phyloP scores from a whole-genome alignment of 2,113 vertebrate species.

The Festucalex cinctus region DNA sequence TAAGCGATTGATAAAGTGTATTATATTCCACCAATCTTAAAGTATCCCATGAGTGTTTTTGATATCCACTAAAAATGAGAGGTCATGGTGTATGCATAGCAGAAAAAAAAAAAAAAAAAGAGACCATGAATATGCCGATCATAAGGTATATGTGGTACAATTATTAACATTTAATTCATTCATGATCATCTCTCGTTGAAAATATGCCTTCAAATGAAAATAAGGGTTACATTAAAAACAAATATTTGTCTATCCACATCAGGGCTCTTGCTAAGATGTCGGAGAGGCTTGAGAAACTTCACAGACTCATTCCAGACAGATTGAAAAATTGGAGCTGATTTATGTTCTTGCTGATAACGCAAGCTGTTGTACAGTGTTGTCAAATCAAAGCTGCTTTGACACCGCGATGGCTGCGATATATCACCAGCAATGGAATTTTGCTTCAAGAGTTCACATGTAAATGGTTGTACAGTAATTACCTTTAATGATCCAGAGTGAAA shows the following conservation, averaged over 20 bases:
- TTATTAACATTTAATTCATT: too few species aligned
- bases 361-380: not conserved
- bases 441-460: not conserved
- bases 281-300: not conserved
- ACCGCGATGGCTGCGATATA: constrained; percentile 21
- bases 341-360: not conserved
- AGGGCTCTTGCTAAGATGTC: not conserved
- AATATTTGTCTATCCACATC: not conserved
- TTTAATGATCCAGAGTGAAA: constrained; percentile 10
- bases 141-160: too few species aligned
- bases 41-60: not conserved
- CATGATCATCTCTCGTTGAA: not conserved
- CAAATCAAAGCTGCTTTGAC: constrained; percentile 6
- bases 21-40: not conserved
- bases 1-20: not conserved
- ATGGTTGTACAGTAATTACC: not conserved
- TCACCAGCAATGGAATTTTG: constrained; percentile 8
- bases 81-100: not conserved
- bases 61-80: not conserved
- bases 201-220: not conserved
- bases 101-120: not conserved
- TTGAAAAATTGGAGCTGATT: not conserved
- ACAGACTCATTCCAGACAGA: not conserved
- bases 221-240: not conserved
- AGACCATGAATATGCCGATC: not conserved